A percentile compares a stretch with the other conserved stretches of the same genome.
Conservation (phyloP, 2,797 vertebrate genomes). For the Poliocrania exsul region DNA sequence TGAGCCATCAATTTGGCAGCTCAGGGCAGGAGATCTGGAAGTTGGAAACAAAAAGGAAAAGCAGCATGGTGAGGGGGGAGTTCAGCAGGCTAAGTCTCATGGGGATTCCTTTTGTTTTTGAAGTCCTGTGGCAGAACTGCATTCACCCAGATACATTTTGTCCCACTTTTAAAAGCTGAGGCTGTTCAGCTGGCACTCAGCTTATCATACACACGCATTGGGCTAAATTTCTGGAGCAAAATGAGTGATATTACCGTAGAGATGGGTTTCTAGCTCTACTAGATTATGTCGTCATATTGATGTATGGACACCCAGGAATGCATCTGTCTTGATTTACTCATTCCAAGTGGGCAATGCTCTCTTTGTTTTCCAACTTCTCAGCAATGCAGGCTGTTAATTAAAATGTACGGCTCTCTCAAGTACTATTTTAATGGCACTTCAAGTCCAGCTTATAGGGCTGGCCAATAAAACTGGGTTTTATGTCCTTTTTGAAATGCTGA, state of each 20-base stretch:
- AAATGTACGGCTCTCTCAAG: slow-evolving; percentile 58
- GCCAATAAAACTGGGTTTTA: neutral
- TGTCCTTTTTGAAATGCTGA: neutral
- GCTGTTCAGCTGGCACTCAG: neutral
- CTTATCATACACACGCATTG: rapidly evolving
- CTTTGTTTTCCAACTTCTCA: slow-evolving; percentile 22
- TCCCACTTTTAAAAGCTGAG: neutral
- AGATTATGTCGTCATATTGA: neutral
- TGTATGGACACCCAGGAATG: neutral
- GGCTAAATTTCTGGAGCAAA: neutral
- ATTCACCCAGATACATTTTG: neutral
- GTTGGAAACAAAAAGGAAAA: neutral
- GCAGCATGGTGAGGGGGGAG: rapidly evolving
- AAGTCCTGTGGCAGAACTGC: neutral
- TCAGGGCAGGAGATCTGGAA: neutral
- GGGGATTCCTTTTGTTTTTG: neutral
- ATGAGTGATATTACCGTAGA: neutral
- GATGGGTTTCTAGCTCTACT: neutral
- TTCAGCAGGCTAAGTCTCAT: rapidly evolving
- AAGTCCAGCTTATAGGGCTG: neutral
- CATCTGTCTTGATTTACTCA: slow-evolving; percentile 42
- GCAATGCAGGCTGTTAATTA: slow-evolving; percentile 44
- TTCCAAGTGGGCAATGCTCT: neutral
- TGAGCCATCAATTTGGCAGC: neutral
- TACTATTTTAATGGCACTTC: slow-evolving; percentile 48